A percentile compares a stretch with the other conserved stretches of the same genome.
These are phyloP conservation scores for Beaufortia kweichowensis DNA, from an alignment of 2,113 vertebrate genomes.

Conservation along the genomic window DNA sequence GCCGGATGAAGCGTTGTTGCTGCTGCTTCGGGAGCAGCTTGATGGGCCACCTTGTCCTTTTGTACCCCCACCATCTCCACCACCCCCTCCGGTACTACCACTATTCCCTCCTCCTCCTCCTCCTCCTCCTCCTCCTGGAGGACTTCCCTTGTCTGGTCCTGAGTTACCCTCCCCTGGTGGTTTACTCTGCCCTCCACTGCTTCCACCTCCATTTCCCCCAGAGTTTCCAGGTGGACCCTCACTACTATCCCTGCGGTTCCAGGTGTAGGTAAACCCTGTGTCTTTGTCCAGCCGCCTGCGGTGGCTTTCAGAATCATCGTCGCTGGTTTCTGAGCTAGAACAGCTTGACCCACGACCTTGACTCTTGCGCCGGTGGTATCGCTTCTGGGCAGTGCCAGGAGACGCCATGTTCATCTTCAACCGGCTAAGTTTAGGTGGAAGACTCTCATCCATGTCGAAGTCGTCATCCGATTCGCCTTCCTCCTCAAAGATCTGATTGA, in stretches of 20 bases:
- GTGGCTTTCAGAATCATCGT: slow-evolving; percentile 92
- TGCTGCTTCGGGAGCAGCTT: slow-evolving; percentile 72
- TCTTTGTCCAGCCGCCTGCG: slow-evolving; percentile 89
- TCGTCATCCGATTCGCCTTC: slow-evolving; percentile 95
- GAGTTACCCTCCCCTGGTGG: slow-evolving; percentile 75
- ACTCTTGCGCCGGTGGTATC: slow-evolving; percentile 91
- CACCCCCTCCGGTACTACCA: slow-evolving; percentile 76
- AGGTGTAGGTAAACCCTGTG: slow-evolving; percentile 83
- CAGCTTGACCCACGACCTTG: slow-evolving; percentile 94
- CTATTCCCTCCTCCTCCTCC: slow-evolving; percentile 75
- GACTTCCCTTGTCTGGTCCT: slow-evolving; percentile 79
- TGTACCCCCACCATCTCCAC: slow-evolving; percentile 68
- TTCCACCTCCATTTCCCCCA: slow-evolving; percentile 75
- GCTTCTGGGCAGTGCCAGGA: slow-evolving; percentile 86
- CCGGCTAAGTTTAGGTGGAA: slow-evolving; percentile 93
- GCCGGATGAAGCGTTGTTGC: slow-evolving; percentile 71
- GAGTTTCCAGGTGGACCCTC: slow-evolving; percentile 91
- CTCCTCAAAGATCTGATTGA: slow-evolving; percentile 98
- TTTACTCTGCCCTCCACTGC: slow-evolving; percentile 80
- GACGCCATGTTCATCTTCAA: slow-evolving; percentile 95
- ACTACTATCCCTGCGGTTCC: slow-evolving; percentile 91
- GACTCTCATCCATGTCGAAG: slow-evolving; percentile 90
- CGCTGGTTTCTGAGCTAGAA: slow-evolving; percentile 96
- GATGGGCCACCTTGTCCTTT: slow-evolving; percentile 81
- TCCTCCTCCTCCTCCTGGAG: slow-evolving; percentile 74